phyloP scores from a whole-genome alignment of 2,113 vertebrate genomes.

The Madoqua kirkii region DNA sequence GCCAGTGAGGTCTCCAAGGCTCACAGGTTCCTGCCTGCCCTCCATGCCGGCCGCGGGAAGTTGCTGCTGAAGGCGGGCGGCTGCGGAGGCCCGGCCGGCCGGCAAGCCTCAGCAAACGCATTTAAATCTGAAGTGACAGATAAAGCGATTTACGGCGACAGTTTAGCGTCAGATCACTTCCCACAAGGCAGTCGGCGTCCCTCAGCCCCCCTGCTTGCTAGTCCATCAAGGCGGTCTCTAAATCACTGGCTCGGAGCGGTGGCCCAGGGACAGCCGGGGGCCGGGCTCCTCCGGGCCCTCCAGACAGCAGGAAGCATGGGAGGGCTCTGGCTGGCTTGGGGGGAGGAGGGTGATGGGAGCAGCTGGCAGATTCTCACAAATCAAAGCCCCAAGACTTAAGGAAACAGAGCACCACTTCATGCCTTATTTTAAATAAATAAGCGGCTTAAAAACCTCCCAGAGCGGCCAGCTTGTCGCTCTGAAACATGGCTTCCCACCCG shows the following conservation, averaged over 20 bases:
- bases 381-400: slow-evolving; percentile 38
- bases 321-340: background rate
- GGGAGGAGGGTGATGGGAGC: background rate
- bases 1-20: background rate
- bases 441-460: slow-evolving; percentile 19
- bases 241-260: background rate
- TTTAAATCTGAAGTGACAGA: slow-evolving; percentile 71
- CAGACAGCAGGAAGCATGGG: background rate
- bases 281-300: rapidly evolving
- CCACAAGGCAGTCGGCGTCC: slow-evolving; percentile 53
- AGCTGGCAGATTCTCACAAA: background rate
- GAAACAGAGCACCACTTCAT: slow-evolving; percentile 6
- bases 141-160: slow-evolving; percentile 72
- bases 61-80: background rate
- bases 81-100: background rate
- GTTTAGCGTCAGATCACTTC: slow-evolving; percentile 70
- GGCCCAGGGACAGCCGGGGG: background rate
- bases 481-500: background rate
- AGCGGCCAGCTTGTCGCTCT: background rate
- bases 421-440: slow-evolving; percentile 61
- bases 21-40: background rate
- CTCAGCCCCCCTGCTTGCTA: slow-evolving; percentile 45
- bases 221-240: slow-evolving; percentile 65
- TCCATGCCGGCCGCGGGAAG: background rate
- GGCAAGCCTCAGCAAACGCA: slow-evolving; percentile 59